These are phyloP conservation scores for Acanthurus tractus DNA, from an alignment of 2,797 vertebrate species.

Conservation along the genomic window DNA sequence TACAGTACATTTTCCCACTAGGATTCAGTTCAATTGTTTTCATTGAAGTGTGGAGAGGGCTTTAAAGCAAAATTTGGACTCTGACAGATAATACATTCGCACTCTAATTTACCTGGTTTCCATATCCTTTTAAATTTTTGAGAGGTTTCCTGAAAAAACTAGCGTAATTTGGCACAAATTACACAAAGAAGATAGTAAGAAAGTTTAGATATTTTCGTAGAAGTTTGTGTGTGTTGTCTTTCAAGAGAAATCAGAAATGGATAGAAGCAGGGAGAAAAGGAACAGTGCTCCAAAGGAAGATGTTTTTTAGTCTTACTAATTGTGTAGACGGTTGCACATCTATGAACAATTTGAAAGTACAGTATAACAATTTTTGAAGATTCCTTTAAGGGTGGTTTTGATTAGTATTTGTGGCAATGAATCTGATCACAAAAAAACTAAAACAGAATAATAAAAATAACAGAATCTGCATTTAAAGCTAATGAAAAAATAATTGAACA, in stretches of 20 bases:
- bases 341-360: too few species aligned
- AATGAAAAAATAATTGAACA: not conserved
- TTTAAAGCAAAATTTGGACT: not conserved
- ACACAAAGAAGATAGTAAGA: not conserved
- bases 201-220: not conserved
- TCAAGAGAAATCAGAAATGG: not conserved
- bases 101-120: not conserved
- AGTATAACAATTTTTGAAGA: too few species aligned
- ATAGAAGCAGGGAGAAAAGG: too few species aligned
- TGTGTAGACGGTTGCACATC: not conserved
- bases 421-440: too few species aligned
- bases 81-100: not conserved
- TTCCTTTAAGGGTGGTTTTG: too few species aligned
- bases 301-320: too few species aligned
- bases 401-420: not conserved
- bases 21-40: not conserved
- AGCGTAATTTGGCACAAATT: not conserved
- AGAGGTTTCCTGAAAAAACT: not conserved
- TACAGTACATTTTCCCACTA: not conserved
- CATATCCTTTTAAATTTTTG: not conserved
- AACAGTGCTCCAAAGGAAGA: too few species aligned
- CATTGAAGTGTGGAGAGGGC: not conserved
- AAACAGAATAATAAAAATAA: too few species aligned
- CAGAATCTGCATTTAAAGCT: not conserved
- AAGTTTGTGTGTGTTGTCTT: not conserved